Evolutionary conservation across 2,888 invertebrate species (phyloP).

Genomic region (Sphaeridia pumilis): DNA sequence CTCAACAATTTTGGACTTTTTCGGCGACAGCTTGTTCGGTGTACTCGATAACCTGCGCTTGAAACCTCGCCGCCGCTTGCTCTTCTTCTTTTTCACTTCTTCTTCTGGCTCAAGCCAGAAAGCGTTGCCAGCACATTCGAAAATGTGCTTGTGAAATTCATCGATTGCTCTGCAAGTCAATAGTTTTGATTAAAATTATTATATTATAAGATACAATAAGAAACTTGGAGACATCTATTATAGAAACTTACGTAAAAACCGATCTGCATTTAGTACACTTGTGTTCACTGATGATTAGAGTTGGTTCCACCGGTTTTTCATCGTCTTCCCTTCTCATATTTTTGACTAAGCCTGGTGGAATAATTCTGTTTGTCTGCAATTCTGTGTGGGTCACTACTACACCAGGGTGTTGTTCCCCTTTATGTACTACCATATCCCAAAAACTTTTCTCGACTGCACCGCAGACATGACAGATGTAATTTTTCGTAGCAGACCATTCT

Average conservation of each 20-base stretch:
- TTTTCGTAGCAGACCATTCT: constrained; percentile 30
- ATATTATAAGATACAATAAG: not conserved
- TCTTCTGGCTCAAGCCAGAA: constrained; percentile 27
- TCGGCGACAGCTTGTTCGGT: constrained; percentile 16
- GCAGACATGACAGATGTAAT: constrained; percentile 33
- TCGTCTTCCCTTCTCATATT: constrained; percentile 7
- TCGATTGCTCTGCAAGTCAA: constrained; percentile 13
- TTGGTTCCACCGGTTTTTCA: constrained; percentile 8
- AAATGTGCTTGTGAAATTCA: constrained; percentile 35
- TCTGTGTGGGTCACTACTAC: constrained; percentile 35
- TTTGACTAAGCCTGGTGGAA: constrained; percentile 16
- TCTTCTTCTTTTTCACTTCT: constrained; percentile 19
- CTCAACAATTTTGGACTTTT: constrained; percentile 13
- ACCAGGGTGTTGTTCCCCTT: constrained; percentile 34
- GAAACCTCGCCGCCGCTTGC: constrained; percentile 29
- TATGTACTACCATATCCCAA: constrained; percentile 36
- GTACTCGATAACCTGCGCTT: constrained; percentile 31
- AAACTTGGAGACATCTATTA: not conserved
- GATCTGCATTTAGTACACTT: constrained; percentile 31
- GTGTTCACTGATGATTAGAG: not conserved
- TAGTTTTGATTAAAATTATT: not conserved
- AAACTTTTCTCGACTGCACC: constrained; percentile 31
- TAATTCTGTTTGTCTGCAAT: constrained; percentile 19
- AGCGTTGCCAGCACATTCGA: constrained; percentile 35
- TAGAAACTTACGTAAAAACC: constrained; percentile 23